Evolutionary conservation across 2,888 invertebrate species (phyloP).

Genomic region (Hymenopus coronatus): DNA sequence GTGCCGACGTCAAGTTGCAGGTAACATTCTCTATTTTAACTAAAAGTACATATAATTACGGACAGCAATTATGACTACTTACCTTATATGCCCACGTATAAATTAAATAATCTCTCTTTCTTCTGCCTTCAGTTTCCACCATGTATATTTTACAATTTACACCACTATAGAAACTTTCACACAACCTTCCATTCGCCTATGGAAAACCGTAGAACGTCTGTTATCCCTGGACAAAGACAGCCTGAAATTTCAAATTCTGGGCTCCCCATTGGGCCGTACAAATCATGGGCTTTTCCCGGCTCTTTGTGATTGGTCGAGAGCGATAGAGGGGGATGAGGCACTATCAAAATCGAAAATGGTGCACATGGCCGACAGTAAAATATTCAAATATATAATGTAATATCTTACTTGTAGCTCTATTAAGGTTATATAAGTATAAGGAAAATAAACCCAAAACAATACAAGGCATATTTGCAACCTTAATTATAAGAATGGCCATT

Average conservation of each 20-base stretch:
- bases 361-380: slow-evolving; percentile 29
- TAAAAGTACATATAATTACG: background rate
- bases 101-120: slow-evolving; percentile 64
- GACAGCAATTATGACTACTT: slow-evolving; percentile 47
- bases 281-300: slow-evolving; percentile 54
- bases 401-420: background rate
- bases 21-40: background rate
- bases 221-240: slow-evolving; percentile 53
- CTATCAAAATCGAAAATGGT: slow-evolving; percentile 28
- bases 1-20: slow-evolving; percentile 15
- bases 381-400: background rate
- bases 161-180: slow-evolving; percentile 24
- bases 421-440: background rate
- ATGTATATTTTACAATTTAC: slow-evolving; percentile 46
- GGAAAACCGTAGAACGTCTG: slow-evolving; percentile 31
- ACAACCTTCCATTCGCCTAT: slow-evolving; percentile 30
- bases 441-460: background rate
- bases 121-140: slow-evolving; percentile 70
- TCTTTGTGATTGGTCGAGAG: slow-evolving; percentile 49
- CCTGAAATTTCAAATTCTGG: slow-evolving; percentile 52
- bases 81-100: slow-evolving; percentile 66
- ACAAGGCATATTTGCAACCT: no score
- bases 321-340: slow-evolving; percentile 1
- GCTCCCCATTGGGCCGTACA: slow-evolving; percentile 49
- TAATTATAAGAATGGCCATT: background rate